A percentile compares a stretch with the other conserved stretches of the same genome.
phyloP scores from a whole-genome alignment of 1,140 invertebrate species.

The Vanessa atalanta region DNA sequence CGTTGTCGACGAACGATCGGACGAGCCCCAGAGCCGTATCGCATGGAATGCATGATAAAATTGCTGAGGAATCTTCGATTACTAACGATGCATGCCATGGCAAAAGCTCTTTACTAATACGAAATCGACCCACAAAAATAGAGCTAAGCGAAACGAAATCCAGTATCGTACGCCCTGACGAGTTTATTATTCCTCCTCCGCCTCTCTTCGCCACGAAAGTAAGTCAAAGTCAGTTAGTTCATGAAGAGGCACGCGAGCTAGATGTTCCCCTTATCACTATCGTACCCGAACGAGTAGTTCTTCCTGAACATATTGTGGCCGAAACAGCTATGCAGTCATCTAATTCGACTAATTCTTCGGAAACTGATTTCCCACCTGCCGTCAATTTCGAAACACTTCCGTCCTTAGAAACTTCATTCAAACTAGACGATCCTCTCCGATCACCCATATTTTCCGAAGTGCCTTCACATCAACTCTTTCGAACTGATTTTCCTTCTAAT shows the following conservation, averaged over 20 bases:
- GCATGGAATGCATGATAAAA: conserved; percentile 62
- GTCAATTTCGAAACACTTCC: conserved; percentile 72
- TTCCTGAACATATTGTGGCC: conserved; percentile 62
- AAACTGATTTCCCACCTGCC: conserved; percentile 66
- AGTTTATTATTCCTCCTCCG: conserved; percentile 75
- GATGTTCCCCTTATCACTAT: conserved; percentile 62
- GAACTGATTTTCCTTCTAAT: conserved; percentile 51
- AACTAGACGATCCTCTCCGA: conserved; percentile 39
- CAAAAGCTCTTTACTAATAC: conserved; percentile 66
- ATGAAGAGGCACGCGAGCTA: conserved; percentile 54
- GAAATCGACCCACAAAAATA: conserved; percentile 53
- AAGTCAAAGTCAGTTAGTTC: conserved; percentile 60
- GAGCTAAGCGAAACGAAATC: conserved; percentile 49
- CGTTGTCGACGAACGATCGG: conserved; percentile 51
- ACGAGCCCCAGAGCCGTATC: conserved; percentile 43
- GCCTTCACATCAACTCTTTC: conserved; percentile 64
- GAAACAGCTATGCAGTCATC: conserved; percentile 74
- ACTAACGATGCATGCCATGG: conserved; percentile 75
- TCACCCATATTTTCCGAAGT: conserved; percentile 62
- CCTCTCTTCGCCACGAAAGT: conserved; percentile 70
- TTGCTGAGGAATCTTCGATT: conserved; percentile 41
- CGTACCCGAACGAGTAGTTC: conserved; percentile 64
- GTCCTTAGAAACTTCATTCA: conserved; percentile 41
- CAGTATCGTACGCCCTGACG: conserved; percentile 58
- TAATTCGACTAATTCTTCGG: conserved; percentile 68